Conservation (phyloP, 2,113 vertebrate species). For the Scalopus aquaticus region DNA sequence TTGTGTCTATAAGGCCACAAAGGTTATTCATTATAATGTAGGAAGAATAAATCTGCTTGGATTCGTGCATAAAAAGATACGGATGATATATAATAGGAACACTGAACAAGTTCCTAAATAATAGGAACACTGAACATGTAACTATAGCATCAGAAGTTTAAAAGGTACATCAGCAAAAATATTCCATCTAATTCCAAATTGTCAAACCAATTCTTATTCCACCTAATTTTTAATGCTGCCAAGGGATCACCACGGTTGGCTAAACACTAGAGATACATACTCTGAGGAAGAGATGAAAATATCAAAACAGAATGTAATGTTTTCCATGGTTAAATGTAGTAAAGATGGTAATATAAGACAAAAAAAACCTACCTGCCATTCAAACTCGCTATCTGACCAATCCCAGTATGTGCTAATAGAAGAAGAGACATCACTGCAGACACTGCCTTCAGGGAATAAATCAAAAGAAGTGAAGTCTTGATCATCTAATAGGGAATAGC, state of each 20-base stretch:
- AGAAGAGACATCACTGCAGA: constrained; percentile 99
- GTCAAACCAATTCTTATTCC: background rate
- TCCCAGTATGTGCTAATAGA: constrained; percentile 99
- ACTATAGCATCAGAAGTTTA: constrained; percentile 27
- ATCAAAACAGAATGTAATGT: constrained; percentile 35
- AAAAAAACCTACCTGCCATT: constrained; percentile 94
- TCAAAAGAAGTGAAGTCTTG: constrained; percentile 98
- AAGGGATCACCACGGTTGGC: background rate
- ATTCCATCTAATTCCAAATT: background rate
- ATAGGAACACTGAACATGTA: no score
- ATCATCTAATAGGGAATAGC: constrained; percentile 96
- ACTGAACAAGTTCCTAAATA: constrained; percentile 36
- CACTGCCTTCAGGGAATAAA: constrained; percentile 97
- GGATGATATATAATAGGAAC: constrained; percentile 31
- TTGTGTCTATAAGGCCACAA: background rate
- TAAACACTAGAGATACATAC: constrained; percentile 16
- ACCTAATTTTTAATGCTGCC: constrained; percentile 42
- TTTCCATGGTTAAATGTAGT: background rate
- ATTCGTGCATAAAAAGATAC: constrained; percentile 21
- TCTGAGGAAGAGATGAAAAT: constrained; percentile 19
- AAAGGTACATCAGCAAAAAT: constrained; percentile 38
- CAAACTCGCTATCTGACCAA: constrained; percentile 99
- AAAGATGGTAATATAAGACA: background rate
- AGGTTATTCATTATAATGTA: constrained; percentile 38
- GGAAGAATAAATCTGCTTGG: constrained; percentile 8